A percentile compares a stretch with the other conserved stretches of the same genome.
These are phyloP conservation scores for Podarcis muralis DNA, from an alignment of 2,113 vertebrate genomes.

Conservation along the genomic window DNA sequence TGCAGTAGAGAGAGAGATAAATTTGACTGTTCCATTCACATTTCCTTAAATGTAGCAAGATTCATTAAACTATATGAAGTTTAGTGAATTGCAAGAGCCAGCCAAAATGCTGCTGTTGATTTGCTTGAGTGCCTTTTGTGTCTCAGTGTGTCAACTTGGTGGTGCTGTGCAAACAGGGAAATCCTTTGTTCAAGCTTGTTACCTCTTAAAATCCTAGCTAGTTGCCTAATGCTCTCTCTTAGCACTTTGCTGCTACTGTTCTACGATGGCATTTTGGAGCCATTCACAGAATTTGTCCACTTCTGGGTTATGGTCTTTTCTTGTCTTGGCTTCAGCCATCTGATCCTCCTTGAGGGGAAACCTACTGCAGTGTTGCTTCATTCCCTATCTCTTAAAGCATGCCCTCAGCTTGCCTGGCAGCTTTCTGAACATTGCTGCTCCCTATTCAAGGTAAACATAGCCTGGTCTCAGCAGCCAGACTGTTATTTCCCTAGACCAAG, in stretches of 20 bases:
- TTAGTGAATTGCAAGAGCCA: not conserved
- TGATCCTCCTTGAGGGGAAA: not conserved
- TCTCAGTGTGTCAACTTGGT: not conserved
- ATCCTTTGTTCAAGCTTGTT: not conserved
- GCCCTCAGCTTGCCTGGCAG: not conserved
- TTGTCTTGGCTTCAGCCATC: not conserved
- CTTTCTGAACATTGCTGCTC: not conserved
- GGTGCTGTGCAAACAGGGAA: not conserved
- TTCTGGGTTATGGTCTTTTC: not conserved
- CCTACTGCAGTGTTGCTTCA: not conserved
- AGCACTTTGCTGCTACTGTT: not conserved
- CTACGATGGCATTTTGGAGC: not conserved
- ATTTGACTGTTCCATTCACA: not conserved
- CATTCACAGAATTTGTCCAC: not conserved
- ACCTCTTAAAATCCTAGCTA: not conserved
- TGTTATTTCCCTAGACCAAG: slow-evolving; percentile 13
- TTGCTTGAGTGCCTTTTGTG: not conserved
- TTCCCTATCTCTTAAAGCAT: not conserved
- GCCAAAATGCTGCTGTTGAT: not conserved
- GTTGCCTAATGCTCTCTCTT: not conserved
- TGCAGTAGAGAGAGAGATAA: not conserved
- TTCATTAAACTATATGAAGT: not conserved
- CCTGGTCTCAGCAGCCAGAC: not conserved
- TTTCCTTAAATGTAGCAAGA: not conserved
- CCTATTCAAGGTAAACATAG: not conserved